Evolutionary conservation across 2,888 invertebrate genomes (phyloP).

Genomic region (Amblyteles armatorius): DNA sequence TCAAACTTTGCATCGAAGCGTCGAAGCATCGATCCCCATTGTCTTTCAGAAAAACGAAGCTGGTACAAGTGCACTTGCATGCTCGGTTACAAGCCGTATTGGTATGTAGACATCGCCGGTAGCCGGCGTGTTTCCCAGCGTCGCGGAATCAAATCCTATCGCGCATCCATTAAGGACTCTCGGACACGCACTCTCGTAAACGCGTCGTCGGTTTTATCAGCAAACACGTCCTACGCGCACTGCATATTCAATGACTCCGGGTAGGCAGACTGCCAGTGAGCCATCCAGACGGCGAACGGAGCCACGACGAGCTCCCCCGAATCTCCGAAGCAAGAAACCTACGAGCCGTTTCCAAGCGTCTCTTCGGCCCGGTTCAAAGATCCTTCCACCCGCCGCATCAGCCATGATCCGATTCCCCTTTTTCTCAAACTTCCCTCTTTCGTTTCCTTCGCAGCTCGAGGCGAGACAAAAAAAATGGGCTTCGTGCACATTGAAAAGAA

Average conservation of each 20-base stretch:
- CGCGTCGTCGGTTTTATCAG: conserved; percentile 65
- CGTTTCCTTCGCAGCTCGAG: neutral
- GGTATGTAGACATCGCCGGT: conserved; percentile 3
- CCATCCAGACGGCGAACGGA: neutral
- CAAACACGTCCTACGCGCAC: conserved; percentile 64
- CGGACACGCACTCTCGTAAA: conserved; percentile 57
- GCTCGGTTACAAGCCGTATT: neutral
- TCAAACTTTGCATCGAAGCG: neutral
- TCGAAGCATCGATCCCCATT: too few species aligned
- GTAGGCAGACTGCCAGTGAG: conserved; percentile 52
- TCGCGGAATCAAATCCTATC: conserved; percentile 55
- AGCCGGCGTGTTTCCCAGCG: conserved; percentile 31
- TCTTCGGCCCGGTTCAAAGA: neutral
- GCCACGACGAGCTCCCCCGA: neutral
- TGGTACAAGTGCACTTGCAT: neutral
- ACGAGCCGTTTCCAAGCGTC: neutral
- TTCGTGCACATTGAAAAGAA: conserved; percentile 1
- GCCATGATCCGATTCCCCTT: conserved; percentile 3
- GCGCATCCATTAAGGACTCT: conserved; percentile 36
- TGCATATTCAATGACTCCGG: conserved; percentile 66
- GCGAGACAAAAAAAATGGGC: neutral
- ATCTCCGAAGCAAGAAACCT: neutral
- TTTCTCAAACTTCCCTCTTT: neutral
- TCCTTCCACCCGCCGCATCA: neutral
- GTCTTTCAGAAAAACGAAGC: neutral